A percentile compares a stretch with the other conserved stretches of the same genome.
Conservation (phyloP, 2,797 vertebrate genomes). For the Staurois parvus region DNA sequence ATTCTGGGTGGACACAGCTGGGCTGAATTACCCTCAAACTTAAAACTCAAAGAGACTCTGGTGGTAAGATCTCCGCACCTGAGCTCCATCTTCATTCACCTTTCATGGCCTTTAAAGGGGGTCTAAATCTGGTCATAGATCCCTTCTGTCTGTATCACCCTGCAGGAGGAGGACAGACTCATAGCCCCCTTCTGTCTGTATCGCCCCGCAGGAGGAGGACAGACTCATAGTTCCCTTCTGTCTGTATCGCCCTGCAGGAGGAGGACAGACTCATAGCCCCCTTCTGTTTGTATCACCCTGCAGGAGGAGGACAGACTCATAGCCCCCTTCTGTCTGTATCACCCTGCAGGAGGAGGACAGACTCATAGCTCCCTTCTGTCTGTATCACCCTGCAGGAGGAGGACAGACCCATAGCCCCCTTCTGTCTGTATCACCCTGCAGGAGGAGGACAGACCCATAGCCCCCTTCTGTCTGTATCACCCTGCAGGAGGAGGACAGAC, state of each 20-base stretch:
- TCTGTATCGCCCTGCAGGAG: slow-evolving; percentile 1
- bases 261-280: slow-evolving; percentile 17
- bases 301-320: slow-evolving; percentile 14
- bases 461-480: background rate
- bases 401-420: too few species aligned
- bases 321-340: background rate
- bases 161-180: background rate
- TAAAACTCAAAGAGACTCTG: background rate
- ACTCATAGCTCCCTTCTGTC: background rate
- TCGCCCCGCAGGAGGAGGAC: background rate
- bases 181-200: background rate
- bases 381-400: too few species aligned
- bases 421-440: background rate
- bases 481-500: background rate
- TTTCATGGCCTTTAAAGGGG: background rate
- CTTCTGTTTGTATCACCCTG: slow-evolving; percentile 20
- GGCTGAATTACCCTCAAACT: background rate
- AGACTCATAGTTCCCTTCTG: background rate
- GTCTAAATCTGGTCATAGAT: too few species aligned
- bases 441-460: background rate
- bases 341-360: background rate
- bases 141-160: background rate
- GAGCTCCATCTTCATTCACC: background rate
- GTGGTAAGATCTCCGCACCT: background rate
- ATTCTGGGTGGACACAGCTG: background rate